Conservation (phyloP, 1,140 invertebrate species). For the Zaprionus ghesquierei region DNA sequence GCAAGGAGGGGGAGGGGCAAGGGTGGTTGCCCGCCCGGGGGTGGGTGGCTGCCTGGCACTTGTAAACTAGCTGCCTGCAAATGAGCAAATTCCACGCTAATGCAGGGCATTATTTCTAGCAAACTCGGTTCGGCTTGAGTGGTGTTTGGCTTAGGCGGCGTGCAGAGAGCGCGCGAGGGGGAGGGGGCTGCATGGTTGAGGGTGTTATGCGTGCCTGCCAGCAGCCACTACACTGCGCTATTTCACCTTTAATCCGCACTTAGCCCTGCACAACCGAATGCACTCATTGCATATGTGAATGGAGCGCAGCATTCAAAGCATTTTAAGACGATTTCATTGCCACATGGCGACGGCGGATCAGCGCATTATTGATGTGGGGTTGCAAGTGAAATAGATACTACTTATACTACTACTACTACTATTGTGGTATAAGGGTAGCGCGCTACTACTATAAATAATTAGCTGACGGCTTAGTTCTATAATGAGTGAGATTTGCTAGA, state of each 20-base stretch:
- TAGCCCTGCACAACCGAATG: constrained; percentile 52
- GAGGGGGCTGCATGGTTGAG: background rate
- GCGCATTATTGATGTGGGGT: constrained; percentile 17
- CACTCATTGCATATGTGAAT: constrained; percentile 68
- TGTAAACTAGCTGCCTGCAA: constrained; percentile 62
- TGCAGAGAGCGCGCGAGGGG: background rate
- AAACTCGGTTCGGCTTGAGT: constrained; percentile 45
- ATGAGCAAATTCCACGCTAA: constrained; percentile 81
- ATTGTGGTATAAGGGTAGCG: background rate
- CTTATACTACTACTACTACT: too few species aligned
- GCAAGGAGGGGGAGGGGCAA: background rate
- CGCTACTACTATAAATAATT: background rate
- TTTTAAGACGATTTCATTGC: constrained; percentile 50
- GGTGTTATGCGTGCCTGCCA: constrained; percentile 10
- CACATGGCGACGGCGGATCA: constrained; percentile 30
- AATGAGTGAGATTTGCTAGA: background rate
- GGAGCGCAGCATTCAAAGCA: background rate
- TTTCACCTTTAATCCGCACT: constrained; percentile 80
- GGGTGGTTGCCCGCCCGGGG: background rate
- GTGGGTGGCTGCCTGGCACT: background rate
- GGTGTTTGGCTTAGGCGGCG: constrained; percentile 45
- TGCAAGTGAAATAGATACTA: background rate
- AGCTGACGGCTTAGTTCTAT: background rate
- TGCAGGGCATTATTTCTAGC: constrained; percentile 70
- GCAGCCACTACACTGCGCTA: constrained; percentile 53